phyloP scores from a whole-genome alignment of 2,888 invertebrate species.

The Tetragnatha montana region DNA sequence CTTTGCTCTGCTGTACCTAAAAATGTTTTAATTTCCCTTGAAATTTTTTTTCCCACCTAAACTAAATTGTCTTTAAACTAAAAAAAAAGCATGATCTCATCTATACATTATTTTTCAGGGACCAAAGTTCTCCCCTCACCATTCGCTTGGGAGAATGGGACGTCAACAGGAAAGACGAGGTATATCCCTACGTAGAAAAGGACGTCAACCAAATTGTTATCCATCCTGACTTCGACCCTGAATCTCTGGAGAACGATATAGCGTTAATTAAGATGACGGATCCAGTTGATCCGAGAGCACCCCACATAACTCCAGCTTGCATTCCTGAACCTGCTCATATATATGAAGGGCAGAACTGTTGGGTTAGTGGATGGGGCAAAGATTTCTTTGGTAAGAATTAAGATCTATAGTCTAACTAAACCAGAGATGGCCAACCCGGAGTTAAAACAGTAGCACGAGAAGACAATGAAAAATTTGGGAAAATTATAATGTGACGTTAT shows the following conservation, averaged over 20 bases:
- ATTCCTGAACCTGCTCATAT: conserved; percentile 89
- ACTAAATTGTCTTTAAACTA: not conserved
- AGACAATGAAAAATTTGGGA: too few relatives aligned
- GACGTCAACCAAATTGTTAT: conserved; percentile 88
- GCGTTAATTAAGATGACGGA: conserved; percentile 90
- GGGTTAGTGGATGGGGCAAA: conserved; percentile 98
- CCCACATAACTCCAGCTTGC: conserved; percentile 93
- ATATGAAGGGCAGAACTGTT: conserved; percentile 89
- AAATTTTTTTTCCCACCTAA: not conserved
- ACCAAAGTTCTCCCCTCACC: conserved; percentile 87
- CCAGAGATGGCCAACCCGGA: too few relatives aligned
- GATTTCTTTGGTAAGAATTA: conserved; percentile 86
- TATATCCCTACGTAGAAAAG: conserved; percentile 92
- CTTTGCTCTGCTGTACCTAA: not conserved
- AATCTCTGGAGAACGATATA: conserved; percentile 94
- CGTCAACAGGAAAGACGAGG: conserved; percentile 94
- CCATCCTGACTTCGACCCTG: conserved; percentile 95
- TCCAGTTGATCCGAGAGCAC: conserved; percentile 84
- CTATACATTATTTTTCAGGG: conserved; percentile 78
- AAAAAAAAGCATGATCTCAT: not conserved
- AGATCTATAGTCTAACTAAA: too few relatives aligned
- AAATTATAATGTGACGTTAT: too few relatives aligned
- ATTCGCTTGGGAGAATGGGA: conserved; percentile 96
- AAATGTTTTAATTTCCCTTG: not conserved
- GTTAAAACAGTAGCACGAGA: too few relatives aligned